Base-by-base conservation (phyloP, 2,888 invertebrate species). In the Dermolepida albohirtum region DNA sequence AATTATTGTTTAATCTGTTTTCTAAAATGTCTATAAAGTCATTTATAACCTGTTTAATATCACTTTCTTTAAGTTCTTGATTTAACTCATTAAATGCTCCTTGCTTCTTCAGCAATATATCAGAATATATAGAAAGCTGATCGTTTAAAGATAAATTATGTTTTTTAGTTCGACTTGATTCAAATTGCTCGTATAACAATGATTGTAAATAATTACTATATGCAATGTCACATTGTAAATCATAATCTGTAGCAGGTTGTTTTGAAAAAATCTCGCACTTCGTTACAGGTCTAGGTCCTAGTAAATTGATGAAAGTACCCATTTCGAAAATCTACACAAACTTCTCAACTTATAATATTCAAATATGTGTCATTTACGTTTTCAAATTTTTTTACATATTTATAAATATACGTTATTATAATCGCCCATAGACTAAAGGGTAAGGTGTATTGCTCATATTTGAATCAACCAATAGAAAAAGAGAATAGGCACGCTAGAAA, bases 161-260 rank as follows among this genome's bases (percentile, higher is more conserved):
- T 17, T 44, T 41, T 43, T 52, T 12, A 1, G 44, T 65, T 54
- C 47, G 41, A 7, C 29, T 54, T 16, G 14, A 17, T 27, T 14
- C 16, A 22, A 34, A 43, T 14, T 54, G n/a, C 16, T 54, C 54
- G 11, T 11, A 54, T 17, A 65, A 6, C 10, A 65, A 43, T 29
- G 64, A 54, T 16, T 65, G 64, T 10, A 54, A 11, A 14, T 65
- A 65, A 17, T 65, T 54, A 29, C 54, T 54, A 14, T 65, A 52
- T 1, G 64, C 64, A 27, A 65, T 11, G 44, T 65, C 64, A 27
- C 14, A 54, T 54, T 52, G 34, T 27, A 65, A 17, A 44, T 65
- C 64, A 17, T 52, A 47, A 54, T 65, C 64, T 10, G 54, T 54
- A 0, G 16, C 43, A 12, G 64, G 54, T 34, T 34, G 34, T 8